Evolutionary conservation across 2,113 vertebrate species (phyloP).

Genomic region (Rhinolophus sinicus): DNA sequence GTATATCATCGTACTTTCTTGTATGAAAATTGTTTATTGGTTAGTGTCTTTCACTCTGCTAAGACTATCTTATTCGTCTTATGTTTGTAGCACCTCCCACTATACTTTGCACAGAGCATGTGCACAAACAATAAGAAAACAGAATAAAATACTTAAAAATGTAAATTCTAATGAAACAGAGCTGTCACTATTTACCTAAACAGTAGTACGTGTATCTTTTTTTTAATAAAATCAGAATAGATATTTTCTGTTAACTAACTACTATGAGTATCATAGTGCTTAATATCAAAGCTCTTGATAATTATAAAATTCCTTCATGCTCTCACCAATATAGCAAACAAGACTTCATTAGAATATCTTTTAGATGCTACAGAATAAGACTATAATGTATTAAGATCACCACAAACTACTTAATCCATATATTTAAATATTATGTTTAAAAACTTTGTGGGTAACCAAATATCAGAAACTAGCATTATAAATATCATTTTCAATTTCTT

Average conservation of each 20-base stretch:
- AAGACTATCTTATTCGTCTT: background rate
- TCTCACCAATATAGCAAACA: background rate
- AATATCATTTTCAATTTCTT: conserved; percentile 16
- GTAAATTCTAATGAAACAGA: conserved; percentile 17
- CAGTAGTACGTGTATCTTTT: background rate
- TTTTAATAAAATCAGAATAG: background rate
- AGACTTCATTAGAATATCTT: background rate
- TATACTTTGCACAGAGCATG: background rate
- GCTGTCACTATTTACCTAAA: background rate
- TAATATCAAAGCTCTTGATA: background rate
- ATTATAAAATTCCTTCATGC: background rate
- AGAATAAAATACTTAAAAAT: background rate
- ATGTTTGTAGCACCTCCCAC: background rate
- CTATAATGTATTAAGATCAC: background rate
- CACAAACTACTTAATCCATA: background rate
- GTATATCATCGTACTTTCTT: background rate
- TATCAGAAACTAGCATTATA: background rate
- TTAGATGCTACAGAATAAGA: background rate
- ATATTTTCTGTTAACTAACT: conserved; percentile 4
- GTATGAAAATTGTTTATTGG: background rate
- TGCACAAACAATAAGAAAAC: background rate
- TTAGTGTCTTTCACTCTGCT: background rate
- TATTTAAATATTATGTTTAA: conserved; percentile 30
- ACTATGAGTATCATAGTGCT: too few species aligned
- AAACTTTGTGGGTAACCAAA: background rate